Percentiles rank a stretch among this genome's conserved stretches.
Conservation (phyloP, 2,888 invertebrate genomes). For the Drosophila paramelanica region DNA sequence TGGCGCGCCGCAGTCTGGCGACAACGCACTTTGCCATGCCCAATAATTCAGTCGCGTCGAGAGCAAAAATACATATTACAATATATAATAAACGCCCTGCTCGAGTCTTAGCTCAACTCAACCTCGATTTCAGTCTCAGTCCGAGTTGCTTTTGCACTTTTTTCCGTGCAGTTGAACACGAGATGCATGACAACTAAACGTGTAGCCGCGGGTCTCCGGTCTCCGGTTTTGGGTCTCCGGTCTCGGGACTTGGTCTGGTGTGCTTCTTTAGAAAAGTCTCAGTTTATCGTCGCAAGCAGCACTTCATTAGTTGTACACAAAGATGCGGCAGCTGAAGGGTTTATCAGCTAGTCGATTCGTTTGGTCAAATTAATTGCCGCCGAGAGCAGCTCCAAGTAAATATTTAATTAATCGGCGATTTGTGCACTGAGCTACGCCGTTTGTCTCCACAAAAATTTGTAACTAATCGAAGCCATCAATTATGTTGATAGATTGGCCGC, state of each 20-base stretch:
- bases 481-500: conserved; percentile 83
- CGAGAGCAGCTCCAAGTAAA: conserved; percentile 57
- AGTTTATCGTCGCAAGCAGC: conserved; percentile 44
- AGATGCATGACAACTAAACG: conserved; percentile 75
- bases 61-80: conserved; percentile 60
- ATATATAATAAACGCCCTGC: conserved; percentile 65
- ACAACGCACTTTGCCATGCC: conserved; percentile 63
- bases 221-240: too few species aligned
- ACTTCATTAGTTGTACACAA: conserved; percentile 72
- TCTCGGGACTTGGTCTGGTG: too few species aligned
- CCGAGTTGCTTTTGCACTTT: conserved; percentile 52
- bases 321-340: conserved; percentile 49
- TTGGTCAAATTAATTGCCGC: conserved; percentile 69
- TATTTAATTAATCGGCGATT: conserved; percentile 83
- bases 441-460: conserved; percentile 65
- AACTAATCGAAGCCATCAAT: conserved; percentile 84
- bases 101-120: background rate
- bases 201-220: conserved; percentile 17
- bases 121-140: background rate
- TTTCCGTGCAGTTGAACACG: conserved; percentile 83
- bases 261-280: conserved; percentile 4
- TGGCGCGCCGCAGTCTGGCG: conserved; percentile 67
- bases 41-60: conserved; percentile 44
- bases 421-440: conserved; percentile 78
- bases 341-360: conserved; percentile 54